These are phyloP conservation scores for Anas georgica DNA, from an alignment of 2,797 vertebrate genomes.

Conservation along the genomic window DNA sequence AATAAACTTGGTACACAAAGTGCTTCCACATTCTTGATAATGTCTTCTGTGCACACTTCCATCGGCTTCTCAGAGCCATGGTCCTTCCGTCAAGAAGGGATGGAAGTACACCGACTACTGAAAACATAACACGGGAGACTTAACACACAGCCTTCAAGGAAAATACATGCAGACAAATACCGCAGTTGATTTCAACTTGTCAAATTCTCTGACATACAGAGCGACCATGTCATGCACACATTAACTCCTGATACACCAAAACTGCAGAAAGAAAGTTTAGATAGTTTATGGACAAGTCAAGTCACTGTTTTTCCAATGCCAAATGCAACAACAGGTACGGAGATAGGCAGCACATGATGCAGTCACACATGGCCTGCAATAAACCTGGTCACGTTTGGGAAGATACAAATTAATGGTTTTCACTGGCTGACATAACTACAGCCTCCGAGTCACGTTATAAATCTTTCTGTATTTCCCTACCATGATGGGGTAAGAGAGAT, in stretches of 20 bases:
- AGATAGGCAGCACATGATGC: background rate
- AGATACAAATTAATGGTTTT: background rate
- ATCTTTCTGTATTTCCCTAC: background rate
- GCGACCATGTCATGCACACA: background rate
- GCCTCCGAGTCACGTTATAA: background rate
- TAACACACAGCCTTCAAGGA: background rate
- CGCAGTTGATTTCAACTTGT: background rate
- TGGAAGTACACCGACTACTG: background rate
- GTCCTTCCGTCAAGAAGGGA: background rate
- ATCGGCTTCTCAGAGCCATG: background rate
- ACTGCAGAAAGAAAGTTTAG: background rate
- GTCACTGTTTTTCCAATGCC: background rate
- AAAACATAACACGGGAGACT: background rate
- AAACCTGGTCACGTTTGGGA: background rate
- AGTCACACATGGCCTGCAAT: background rate
- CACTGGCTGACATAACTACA: background rate
- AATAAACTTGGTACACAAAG: constrained; percentile 15
- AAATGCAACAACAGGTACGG: background rate
- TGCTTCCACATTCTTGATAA: background rate
- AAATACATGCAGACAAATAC: background rate
- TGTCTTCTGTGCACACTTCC: background rate
- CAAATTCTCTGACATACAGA: background rate
- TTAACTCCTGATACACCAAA: background rate
- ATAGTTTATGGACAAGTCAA: background rate
- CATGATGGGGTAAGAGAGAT: background rate